Evolutionary conservation across 2,888 invertebrate genomes (phyloP).

Genomic region (Agrochola litura): DNA sequence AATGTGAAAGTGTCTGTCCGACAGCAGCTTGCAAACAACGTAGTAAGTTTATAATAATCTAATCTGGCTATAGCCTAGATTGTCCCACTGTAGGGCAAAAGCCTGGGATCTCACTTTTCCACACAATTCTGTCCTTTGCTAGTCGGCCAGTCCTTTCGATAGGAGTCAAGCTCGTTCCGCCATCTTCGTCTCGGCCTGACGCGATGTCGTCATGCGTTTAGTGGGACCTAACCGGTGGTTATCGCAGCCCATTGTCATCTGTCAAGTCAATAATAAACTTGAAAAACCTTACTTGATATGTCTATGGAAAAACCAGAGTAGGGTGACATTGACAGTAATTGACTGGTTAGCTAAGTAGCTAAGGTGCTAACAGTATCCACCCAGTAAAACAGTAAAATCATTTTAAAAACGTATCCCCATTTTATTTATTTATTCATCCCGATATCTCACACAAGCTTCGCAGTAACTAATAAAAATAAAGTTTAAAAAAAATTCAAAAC

Average conservation of each 20-base stretch:
- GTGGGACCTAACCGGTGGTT: no score
- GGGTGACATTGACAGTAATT: neutral
- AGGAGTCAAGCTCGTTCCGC: no score
- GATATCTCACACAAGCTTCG: neutral
- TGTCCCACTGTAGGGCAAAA: no score
- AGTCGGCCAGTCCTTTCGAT: no score
- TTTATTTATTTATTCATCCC: neutral
- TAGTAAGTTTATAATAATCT: no score
- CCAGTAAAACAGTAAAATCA: neutral
- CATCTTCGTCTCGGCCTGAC: no score
- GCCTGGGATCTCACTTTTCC: no score
- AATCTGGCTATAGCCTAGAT: no score
- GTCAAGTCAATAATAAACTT: neutral
- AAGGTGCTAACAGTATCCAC: neutral
- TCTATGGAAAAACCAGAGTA: neutral
- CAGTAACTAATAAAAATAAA: neutral
- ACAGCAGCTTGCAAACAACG: neutral
- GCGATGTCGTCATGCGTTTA: no score
- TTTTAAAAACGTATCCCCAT: neutral
- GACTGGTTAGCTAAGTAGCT: constrained; percentile 13
- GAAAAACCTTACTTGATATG: no score
- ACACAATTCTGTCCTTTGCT: no score
- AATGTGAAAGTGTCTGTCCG: neutral
- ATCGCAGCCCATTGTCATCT: neutral
- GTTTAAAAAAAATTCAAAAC: neutral